Evolutionary conservation across 2,888 invertebrate genomes (phyloP), one percentile per base, ranked within the genome.

Genomic region (Sarcophaga carnaria): DNA sequence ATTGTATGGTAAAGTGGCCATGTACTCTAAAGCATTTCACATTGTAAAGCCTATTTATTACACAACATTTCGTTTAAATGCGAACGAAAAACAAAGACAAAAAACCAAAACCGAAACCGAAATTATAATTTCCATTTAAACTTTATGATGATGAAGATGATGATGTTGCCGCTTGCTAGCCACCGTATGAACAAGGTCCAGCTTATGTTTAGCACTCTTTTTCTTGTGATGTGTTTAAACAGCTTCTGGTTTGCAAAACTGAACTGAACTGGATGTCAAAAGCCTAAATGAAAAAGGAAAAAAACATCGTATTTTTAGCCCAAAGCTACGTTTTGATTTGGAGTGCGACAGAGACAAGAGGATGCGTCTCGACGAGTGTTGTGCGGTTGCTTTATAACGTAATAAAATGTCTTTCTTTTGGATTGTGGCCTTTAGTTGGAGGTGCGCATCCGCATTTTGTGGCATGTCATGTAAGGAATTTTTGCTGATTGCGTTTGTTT

Each of bases 41-140:
- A 64, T 60, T 79, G 64, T 75, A 76, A 84, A 84, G 66, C 79
- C 81, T 87, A 84, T 87, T 81, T 87, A 87, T 84, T 87, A 76
- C 75, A 84, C 75, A 87, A 87, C 78, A 87, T 79, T 84, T 87
- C 75, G 60, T 81, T 87, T 87, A 87, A 87, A 80, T 64, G 75
- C 14, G 47, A 77, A 54, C 54, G 17, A 17, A 54, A 76, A 71
- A 79, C 64, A 81, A 37, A 37, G 37, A 37, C 37, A 37, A 8
- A 37, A 37, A 37, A 37, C 6, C 37, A 37, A 37, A 37, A 8
- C 8, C 37, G 8, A 37, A 37, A 8, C 37, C 2, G 77, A 84
- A 87, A 75, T 81, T 80, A 80, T 87, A 82, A 76, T 87, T 84
- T 87, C 59, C 74, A 83, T 76, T 84, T 87, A 74, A 84, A 67